A percentile compares a stretch with the other conserved stretches of the same genome.
These are phyloP conservation scores for Drosophila lutescens DNA, from an alignment of 2,888 invertebrate genomes.

Conservation along the genomic window DNA sequence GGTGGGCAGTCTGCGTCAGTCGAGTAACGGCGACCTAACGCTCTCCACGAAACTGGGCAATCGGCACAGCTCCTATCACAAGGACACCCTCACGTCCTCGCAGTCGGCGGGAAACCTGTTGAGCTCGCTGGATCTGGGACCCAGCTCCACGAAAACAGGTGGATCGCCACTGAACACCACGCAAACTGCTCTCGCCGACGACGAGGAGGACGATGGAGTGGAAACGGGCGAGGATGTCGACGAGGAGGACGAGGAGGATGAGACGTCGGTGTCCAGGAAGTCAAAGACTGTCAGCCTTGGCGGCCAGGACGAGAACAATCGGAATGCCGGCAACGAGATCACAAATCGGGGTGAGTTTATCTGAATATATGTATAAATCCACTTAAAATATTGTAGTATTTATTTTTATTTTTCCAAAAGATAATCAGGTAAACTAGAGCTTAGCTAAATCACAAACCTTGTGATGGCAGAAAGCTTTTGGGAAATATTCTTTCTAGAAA, in stretches of 20 bases:
- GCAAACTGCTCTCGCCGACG: constrained; percentile 53
- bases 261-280: constrained; percentile 57
- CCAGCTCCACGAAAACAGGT: constrained; percentile 49
- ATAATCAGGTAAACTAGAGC: neutral
- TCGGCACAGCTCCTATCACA: constrained; percentile 84
- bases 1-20: constrained; percentile 85
- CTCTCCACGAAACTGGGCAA: constrained; percentile 79
- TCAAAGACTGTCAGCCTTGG: constrained; percentile 57
- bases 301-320: constrained; percentile 84
- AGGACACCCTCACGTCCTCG: constrained; percentile 82
- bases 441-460: constrained; percentile 2
- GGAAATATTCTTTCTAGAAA: neutral
- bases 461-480: neutral
- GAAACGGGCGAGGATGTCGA: constrained; percentile 80
- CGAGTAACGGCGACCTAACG: constrained; percentile 63
- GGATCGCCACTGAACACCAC: constrained; percentile 28
- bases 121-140: constrained; percentile 58
- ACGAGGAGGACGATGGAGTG: constrained; percentile 81
- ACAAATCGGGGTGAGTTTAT: constrained; percentile 82
- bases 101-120: constrained; percentile 72
- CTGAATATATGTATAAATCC: too few relatives aligned
- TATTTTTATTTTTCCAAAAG: neutral
- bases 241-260: constrained; percentile 64
- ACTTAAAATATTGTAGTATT: too few relatives aligned
- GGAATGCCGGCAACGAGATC: constrained; percentile 84